Base-by-base conservation (phyloP, 2,888 invertebrate species). In the Euplexia lucipara region DNA sequence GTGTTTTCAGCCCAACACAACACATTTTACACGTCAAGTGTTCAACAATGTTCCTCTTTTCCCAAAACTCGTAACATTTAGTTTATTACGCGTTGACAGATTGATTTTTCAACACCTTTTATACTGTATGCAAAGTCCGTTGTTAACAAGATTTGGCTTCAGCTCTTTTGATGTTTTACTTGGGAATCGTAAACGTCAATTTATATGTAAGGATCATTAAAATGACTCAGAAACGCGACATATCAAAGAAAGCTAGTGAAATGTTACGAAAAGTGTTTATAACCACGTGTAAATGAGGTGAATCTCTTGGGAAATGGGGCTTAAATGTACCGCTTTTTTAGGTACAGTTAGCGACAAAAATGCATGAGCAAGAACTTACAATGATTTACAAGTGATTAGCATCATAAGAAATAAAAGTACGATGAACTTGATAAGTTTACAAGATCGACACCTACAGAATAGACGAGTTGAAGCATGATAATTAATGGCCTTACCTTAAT, bases 1-100 rank as follows among this genome's bases (percentile, higher is more conserved):
- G 58, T 67, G 58, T 67, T 72, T 52, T 14, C 42, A 66, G 51
- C 52, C 54, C 63, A 67, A 75, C 12, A 34, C 37, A 68, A 41
- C 34, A 61, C 35, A 39, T n/a, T 44, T 44, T n/a, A 5, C 18
- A 53, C 42, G 20, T 64, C 60, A 67, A 64, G n/a, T 20, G 26
- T 53, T 67, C 60, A 71, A 66, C 74, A 62, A 67, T 66, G 60
- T 53, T 49, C 51, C 54, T 58, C 51, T 64, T 59, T 59, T 68
- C 66, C n/a, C 48, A 54, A 75, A 72, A 71, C 65, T 60, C 68
- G 56, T 79, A 75, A 66, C 39, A 47, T 37, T 48, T 39, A 22
- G 39, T 79, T 79, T 75, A 69, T 72, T 67, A 56, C 37, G 26
- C 35, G 32, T 62, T n/a, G 75, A 83, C 44, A 56, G 83, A 83